phyloP scores from a whole-genome alignment of 1,140 invertebrate genomes.

The Drosophila novamexicana region DNA sequence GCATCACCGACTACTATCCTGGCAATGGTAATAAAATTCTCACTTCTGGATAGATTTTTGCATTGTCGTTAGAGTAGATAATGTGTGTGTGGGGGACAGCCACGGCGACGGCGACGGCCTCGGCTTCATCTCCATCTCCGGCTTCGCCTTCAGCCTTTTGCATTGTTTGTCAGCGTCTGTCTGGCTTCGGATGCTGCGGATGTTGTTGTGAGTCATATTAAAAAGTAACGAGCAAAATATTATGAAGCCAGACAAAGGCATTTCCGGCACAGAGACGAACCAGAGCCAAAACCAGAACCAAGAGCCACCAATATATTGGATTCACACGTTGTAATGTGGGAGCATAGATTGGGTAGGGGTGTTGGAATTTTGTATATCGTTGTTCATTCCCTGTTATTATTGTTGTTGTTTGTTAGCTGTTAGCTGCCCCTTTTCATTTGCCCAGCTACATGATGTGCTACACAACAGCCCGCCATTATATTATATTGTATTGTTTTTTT shows the following conservation, averaged over 20 bases:
- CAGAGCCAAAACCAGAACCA: slow-evolving; percentile 8
- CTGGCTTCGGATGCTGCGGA: slow-evolving; percentile 56
- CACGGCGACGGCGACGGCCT: background rate
- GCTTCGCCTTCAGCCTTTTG: slow-evolving; percentile 17
- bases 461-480: slow-evolving; percentile 48
- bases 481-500: slow-evolving; percentile 77
- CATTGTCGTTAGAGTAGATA: slow-evolving; percentile 75
- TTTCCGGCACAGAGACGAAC: slow-evolving; percentile 60
- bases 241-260: slow-evolving; percentile 81
- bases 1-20: slow-evolving; percentile 15
- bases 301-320: slow-evolving; percentile 62
- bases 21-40: slow-evolving; percentile 76
- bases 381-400: slow-evolving; percentile 53
- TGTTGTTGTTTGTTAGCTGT: slow-evolving; percentile 42
- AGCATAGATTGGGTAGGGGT: slow-evolving; percentile 33
- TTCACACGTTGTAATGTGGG: slow-evolving; percentile 69
- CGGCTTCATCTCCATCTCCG: background rate
- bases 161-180: slow-evolving; percentile 54
- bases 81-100: slow-evolving; percentile 13
- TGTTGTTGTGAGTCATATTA: slow-evolving; percentile 80
- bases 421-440: slow-evolving; percentile 35
- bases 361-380: slow-evolving; percentile 47
- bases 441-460: slow-evolving; percentile 29
- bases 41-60: slow-evolving; percentile 77
- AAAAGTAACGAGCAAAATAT: slow-evolving; percentile 82